Base-by-base conservation (phyloP, 2,797 vertebrate genomes). In the Propithecus deckenii region DNA sequence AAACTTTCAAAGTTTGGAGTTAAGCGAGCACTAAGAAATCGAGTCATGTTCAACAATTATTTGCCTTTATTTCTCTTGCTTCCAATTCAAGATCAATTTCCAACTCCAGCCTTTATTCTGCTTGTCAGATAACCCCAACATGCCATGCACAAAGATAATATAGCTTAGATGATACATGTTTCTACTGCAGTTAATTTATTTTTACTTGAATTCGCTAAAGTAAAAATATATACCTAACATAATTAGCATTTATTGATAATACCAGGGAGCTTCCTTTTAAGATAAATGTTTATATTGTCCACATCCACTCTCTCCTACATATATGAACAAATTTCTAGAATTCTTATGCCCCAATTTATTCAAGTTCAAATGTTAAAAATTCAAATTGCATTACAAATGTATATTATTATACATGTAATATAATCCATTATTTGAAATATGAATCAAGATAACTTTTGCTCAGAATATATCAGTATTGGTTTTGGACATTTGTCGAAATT, bases 321-420 rank as follows among this genome's bases (percentile, higher is more conserved):
- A 17, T 41, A 52, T 18, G 76, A 91, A 94, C 38, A 74, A 2
- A 78, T 83, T 93, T 90, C 46, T 81, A 30, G 23, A 96, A 74
- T 67, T 94, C 35, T 67, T 89, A 74, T 7, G 5, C 22, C 23
- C 55, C 28, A 89, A 59, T 20, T 46, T 67, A 89, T 78, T 91
- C 46, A 91, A 80, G 23, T 61, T 76, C 79, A 88, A 81, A 52
- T 59, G n/a, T 91, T 84, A 91, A 93, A 92, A 89, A 92, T 84
- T 63, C 72, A 92, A 63, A 72, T 15, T 86, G 35, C 22, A 80
- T 84, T 85, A 85, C 1, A 74, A 94, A 69, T 75, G 13, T 35
- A 69, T 46, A 35, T 25, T 59, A 57, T 57, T 57, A 57, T 55
- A 88, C 11, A 41, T 15, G 32, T n/a, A 52, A 48, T 78, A 8